Evolutionary conservation across 2,888 invertebrate genomes (phyloP).

Genomic region (Caenorhabditis becei): DNA sequence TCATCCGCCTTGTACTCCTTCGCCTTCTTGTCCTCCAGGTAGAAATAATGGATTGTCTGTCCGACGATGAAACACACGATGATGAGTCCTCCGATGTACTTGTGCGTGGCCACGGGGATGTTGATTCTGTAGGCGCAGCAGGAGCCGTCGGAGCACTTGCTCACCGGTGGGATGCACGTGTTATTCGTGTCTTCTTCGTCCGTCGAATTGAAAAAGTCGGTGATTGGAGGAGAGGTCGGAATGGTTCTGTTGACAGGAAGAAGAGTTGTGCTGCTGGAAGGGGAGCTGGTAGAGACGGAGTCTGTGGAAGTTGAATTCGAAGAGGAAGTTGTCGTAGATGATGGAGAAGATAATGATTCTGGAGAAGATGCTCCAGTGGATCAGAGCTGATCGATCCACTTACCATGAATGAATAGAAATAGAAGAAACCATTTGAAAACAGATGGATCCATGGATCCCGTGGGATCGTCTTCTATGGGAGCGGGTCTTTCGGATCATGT

Average conservation of each 20-base stretch:
- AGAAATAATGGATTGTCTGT: slow-evolving; percentile 47
- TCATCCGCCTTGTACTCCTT: background rate
- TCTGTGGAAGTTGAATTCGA: background rate
- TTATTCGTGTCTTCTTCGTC: background rate
- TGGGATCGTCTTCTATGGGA: too few relatives aligned
- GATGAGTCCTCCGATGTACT: slow-evolving; percentile 21
- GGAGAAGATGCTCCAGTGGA: too few relatives aligned
- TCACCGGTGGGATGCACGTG: background rate
- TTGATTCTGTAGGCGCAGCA: background rate
- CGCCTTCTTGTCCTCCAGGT: slow-evolving; percentile 30
- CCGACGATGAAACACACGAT: slow-evolving; percentile 29
- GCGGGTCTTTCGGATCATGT: too few relatives aligned
- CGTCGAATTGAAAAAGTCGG: too few relatives aligned
- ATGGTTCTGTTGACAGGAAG: too few relatives aligned
- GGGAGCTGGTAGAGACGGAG: background rate
- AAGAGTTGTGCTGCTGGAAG: background rate
- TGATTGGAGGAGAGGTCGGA: too few relatives aligned
- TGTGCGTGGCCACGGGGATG: slow-evolving; percentile 16
- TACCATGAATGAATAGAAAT: background rate
- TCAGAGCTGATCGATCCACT: too few relatives aligned
- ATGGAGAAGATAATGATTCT: background rate
- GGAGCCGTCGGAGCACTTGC: slow-evolving; percentile 17
- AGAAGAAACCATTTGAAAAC: background rate
- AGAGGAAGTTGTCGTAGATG: background rate
- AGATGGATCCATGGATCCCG: too few relatives aligned